Evolutionary conservation across 1,140 invertebrate genomes (phyloP).

Genomic region (Streblospio benedicti): DNA sequence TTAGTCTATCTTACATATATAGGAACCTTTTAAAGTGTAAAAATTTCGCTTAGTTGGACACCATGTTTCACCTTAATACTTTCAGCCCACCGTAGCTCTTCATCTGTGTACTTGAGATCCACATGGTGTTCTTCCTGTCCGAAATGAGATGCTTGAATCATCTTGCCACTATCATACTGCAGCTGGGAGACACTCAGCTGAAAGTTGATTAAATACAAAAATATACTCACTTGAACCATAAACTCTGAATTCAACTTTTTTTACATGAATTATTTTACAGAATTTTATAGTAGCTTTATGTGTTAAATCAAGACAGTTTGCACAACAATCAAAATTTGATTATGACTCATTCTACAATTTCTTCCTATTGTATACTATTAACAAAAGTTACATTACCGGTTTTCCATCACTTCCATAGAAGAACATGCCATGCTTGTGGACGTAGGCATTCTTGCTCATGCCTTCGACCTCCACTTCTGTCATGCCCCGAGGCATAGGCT

Average conservation of each 20-base stretch:
- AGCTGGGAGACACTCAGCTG: slow-evolving; percentile 60
- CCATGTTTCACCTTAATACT: slow-evolving; percentile 37
- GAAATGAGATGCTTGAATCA: slow-evolving; percentile 73
- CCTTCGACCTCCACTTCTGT: slow-evolving; percentile 57
- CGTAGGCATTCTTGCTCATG: slow-evolving; percentile 54
- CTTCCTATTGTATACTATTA: too few species aligned
- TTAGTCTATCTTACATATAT: too few species aligned
- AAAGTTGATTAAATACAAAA: too few species aligned
- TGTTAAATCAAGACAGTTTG: too few species aligned
- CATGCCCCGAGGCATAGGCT: slow-evolving; percentile 54
- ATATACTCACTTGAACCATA: too few species aligned
- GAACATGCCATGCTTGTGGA: slow-evolving; percentile 72
- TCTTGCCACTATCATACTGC: slow-evolving; percentile 63
- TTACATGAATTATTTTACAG: too few species aligned
- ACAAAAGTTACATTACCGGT: slow-evolving; percentile 52
- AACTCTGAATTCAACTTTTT: too few species aligned
- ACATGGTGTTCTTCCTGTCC: slow-evolving; percentile 57
- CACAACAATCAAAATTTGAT: too few species aligned
- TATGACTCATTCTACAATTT: too few species aligned
- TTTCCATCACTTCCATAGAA: slow-evolving; percentile 66
- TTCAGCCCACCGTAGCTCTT: slow-evolving; percentile 62
- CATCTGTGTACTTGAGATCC: slow-evolving; percentile 58
- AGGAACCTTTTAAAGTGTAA: too few species aligned
- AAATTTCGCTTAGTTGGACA: background rate
- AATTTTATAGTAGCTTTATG: too few species aligned